Evolutionary conservation across 2,888 invertebrate genomes (phyloP), one percentile per base, ranked within the genome.

Genomic region (Crematogaster levior): DNA sequence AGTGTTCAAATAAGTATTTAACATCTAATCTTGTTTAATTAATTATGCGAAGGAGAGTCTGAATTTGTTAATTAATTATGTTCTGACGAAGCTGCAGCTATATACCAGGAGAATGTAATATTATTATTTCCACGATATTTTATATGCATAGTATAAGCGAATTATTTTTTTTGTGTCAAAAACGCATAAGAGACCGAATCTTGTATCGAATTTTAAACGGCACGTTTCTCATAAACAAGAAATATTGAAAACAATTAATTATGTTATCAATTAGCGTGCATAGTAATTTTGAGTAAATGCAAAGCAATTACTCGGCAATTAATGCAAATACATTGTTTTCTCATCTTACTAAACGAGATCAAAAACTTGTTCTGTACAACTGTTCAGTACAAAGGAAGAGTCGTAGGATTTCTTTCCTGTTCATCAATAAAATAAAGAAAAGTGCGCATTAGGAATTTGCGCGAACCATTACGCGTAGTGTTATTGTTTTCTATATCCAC

Each of bases 1-100:
- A 87, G 85, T n/a, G n/a, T 88, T 87, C 85, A 89, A 86, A 85
- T 81, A 74, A 87, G 85, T 89, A 83, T 87, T 89, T 81, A 87
- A 65, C 48, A 63, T 40, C 73, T 60, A 58, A 74, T 65, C 30
- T 43, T 60, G 79, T 56, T 84, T 86, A 60, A 84, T 87, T 89
- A 63, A 40, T 63, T n/a, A n/a, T n/a, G n/a, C n/a, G n/a, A n/a
- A n/a, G n/a, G n/a, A n/a, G n/a, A n/a, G n/a, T n/a, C n/a, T n/a
- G n/a, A n/a, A n/a, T n/a, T n/a, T n/a, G n/a, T n/a, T n/a, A n/a
- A n/a, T n/a, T n/a, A n/a, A n/a, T n/a, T n/a, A n/a, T n/a, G n/a
- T n/a, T 63, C 85, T 73, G 56, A 46, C 74, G 37, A 84, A 85
- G 70, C 60, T 79, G 43, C 77, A 85, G 68, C 34, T 58, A 43